Percentiles rank a stretch among this genome's conserved stretches.
Evolutionary conservation across 2,888 invertebrate genomes (phyloP).

Genomic region (Brachypterus glaber): DNA sequence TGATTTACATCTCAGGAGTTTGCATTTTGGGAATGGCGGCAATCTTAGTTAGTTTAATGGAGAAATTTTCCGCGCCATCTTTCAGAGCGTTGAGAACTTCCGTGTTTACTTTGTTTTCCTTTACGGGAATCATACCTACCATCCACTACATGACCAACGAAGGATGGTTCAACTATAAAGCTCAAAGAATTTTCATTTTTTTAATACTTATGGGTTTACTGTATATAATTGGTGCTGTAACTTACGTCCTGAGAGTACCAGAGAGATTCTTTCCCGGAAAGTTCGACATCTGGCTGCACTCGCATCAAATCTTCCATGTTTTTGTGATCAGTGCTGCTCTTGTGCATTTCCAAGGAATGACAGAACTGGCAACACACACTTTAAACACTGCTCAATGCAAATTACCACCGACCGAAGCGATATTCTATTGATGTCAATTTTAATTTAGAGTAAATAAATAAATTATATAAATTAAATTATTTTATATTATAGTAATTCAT

Average conservation of each 20-base stretch:
- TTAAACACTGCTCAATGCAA: slow-evolving; percentile 70
- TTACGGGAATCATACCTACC: slow-evolving; percentile 89
- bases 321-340: slow-evolving; percentile 93
- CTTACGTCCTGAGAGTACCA: slow-evolving; percentile 88
- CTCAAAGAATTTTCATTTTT: slow-evolving; percentile 68
- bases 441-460: too few species aligned
- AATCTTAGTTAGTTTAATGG: slow-evolving; percentile 82
- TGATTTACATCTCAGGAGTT: slow-evolving; percentile 70
- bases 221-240: slow-evolving; percentile 85
- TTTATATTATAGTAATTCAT: too few species aligned
- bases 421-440: too few species aligned
- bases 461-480: too few species aligned
- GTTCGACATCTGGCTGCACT: slow-evolving; percentile 96
- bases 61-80: slow-evolving; percentile 83
- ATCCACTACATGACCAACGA: slow-evolving; percentile 86
- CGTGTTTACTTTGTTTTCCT: slow-evolving; percentile 86
- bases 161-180: slow-evolving; percentile 84
- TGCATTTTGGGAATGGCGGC: slow-evolving; percentile 78
- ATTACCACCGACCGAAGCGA: slow-evolving; percentile 7
- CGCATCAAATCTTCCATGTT: slow-evolving; percentile 95
- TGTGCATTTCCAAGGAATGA: slow-evolving; percentile 93
- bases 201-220: slow-evolving; percentile 43
- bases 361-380: slow-evolving; percentile 84
- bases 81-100: slow-evolving; percentile 81
- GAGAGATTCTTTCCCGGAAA: slow-evolving; percentile 90